Evolutionary conservation across 2,113 vertebrate species (phyloP), one percentile per base, ranked within the genome.

Genomic region (Smithornis capensis): DNA sequence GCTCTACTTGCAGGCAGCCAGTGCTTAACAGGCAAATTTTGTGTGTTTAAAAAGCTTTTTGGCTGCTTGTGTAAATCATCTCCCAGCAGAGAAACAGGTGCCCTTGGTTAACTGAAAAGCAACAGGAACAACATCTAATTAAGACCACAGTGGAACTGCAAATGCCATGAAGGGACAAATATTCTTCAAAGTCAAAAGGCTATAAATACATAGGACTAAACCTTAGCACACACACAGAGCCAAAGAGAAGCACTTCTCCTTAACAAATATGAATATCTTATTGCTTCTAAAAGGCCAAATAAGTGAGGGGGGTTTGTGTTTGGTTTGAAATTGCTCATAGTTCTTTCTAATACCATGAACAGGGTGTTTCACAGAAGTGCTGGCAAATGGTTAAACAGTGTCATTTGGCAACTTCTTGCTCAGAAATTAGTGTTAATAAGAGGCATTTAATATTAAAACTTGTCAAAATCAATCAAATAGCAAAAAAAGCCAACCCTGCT

Each of bases 91-190:
- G 42, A 69, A 77, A 60, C 47, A 73, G 81, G 78, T 53, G 47
- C 38, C 64, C 64, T 29, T 10, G 1, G 50, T n/a, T 78, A 77
- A 84, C 65, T 60, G 40, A 53, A 84, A 83, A 92, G 60, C 63
- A 95, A 74, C 17, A 4, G 81, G 40, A 80, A 81, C 57, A 79
- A 49, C 69, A 87, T 49, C 68, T 80, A 64, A 89, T 81, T 80
- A 73, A 74, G 80, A 60, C 29, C 50, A 76, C 53, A 77, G 70
- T 3, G 28, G 50, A 91, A 78, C 40, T 27, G 45, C 5, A 10
- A 69, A 77, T 25, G 37, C 73, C 35, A 28, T 4, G n/a, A 59
- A 73, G 57, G 63, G 38, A 76, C 10, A 2, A 35, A 81, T 24
- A 38, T 33, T 49, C 59, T 29, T 37, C 60, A 7, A 60, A 80